Percentiles rank a stretch among this genome's conserved stretches.
phyloP scores from a whole-genome alignment of 2,888 invertebrate species.

The Deilephila porcellus region DNA sequence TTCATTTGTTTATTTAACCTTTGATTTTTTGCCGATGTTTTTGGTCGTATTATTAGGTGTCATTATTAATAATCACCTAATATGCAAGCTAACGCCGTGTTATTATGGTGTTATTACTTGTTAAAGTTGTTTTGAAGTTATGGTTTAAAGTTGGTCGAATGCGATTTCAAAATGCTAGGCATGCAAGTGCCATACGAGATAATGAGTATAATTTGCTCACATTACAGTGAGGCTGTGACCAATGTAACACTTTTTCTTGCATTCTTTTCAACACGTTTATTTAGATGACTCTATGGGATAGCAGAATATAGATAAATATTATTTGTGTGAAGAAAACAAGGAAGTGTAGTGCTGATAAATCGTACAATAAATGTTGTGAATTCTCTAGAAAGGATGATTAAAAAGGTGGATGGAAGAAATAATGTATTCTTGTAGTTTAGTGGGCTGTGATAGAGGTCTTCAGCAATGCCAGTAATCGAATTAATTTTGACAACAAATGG shows the following conservation, averaged over 20 bases:
- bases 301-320: too few species aligned
- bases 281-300: too few species aligned
- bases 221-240: background rate
- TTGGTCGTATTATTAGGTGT: conserved; percentile 7
- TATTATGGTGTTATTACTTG: conserved; percentile 4
- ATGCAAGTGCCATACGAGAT: conserved; percentile 8
- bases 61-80: conserved; percentile 27
- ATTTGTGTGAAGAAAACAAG: too few species aligned
- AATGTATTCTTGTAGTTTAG: too few species aligned
- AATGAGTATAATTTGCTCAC: background rate
- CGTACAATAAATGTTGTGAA: too few species aligned
- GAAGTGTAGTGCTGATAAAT: too few species aligned
- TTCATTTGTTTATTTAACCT: conserved; percentile 8
- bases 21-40: background rate
- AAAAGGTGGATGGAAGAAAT: too few species aligned
- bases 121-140: background rate
- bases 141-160: conserved; percentile 8
- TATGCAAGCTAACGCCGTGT: background rate
- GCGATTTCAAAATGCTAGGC: background rate
- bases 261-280: too few species aligned
- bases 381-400: too few species aligned
- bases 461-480: too few species aligned
- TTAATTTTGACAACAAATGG: too few species aligned
- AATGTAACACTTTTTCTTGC: background rate
- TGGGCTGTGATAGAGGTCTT: too few species aligned